Percentiles rank a stretch among this genome's conserved stretches.
Evolutionary conservation across 2,113 vertebrate species (phyloP).

Genomic region (Rhinoptilus africanus): DNA sequence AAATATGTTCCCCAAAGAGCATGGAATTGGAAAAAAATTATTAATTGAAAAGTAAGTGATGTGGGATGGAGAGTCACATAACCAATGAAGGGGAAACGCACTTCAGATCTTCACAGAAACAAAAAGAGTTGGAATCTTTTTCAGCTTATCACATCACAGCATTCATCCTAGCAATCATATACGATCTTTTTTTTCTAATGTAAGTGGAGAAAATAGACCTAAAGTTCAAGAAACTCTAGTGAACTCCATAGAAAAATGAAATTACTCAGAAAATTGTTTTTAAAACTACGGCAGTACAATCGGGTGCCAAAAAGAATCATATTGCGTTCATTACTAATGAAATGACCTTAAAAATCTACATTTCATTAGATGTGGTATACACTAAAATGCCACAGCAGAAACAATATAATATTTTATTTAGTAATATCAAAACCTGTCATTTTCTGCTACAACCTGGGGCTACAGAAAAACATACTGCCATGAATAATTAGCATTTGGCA

Average conservation of each 20-base stretch:
- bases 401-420: slow-evolving; percentile 30
- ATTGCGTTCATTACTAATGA: background rate
- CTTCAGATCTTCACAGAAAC: background rate
- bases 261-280: background rate
- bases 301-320: background rate
- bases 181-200: background rate
- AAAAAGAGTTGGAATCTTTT: background rate
- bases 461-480: background rate
- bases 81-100: background rate
- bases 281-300: background rate
- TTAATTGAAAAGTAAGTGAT: slow-evolving; percentile 35
- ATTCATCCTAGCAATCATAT: background rate
- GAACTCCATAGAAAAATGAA: background rate
- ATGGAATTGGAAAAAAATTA: background rate
- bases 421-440: slow-evolving; percentile 30
- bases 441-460: slow-evolving; percentile 17
- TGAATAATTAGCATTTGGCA: slow-evolving; percentile 46
- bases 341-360: slow-evolving; percentile 23
- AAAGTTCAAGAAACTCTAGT: background rate
- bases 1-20: slow-evolving; percentile 9
- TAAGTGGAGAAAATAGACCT: background rate
- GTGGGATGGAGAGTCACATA: background rate
- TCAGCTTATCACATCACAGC: background rate
- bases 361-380: background rate
- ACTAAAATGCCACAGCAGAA: background rate